These are phyloP conservation scores for Athrips mouffetella DNA, from an alignment of 2,888 invertebrate genomes.

Conservation along the genomic window DNA sequence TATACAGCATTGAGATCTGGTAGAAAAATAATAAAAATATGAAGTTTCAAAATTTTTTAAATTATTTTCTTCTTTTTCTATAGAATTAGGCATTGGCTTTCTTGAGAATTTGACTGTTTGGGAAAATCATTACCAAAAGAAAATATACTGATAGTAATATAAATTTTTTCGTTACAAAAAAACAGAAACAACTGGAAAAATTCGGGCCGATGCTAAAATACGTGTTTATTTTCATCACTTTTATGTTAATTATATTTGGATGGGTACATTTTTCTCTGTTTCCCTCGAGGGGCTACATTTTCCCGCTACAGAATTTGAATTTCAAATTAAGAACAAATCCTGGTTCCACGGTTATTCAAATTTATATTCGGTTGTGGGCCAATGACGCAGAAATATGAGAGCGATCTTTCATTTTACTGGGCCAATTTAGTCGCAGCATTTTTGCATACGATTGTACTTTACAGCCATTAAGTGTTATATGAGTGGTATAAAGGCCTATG, in stretches of 20 bases:
- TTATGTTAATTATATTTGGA: constrained; percentile 66
- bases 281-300: constrained; percentile 51
- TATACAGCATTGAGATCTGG: too few relatives aligned
- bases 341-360: constrained; percentile 59
- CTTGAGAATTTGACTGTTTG: too few relatives aligned
- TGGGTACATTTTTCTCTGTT: constrained; percentile 60
- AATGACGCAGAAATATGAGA: constrained; percentile 64
- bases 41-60: too few relatives aligned
- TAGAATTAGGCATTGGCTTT: too few relatives aligned
- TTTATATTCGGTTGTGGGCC: constrained; percentile 60
- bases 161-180: too few relatives aligned
- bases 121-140: too few relatives aligned
- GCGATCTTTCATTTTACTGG: constrained; percentile 59
- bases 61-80: too few relatives aligned
- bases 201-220: constrained; percentile 37
- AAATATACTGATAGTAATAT: too few relatives aligned
- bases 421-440: constrained; percentile 50
- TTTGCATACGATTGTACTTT: constrained; percentile 39
- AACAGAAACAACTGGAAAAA: background rate
- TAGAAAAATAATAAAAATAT: too few relatives aligned
- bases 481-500: constrained; percentile 23
- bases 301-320: constrained; percentile 62
- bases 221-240: constrained; percentile 54
- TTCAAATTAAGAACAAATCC: constrained; percentile 65
- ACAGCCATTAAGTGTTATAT: constrained; percentile 18